Conservation (phyloP, 2,113 vertebrate genomes). For the Marcusenius ussheri region DNA sequence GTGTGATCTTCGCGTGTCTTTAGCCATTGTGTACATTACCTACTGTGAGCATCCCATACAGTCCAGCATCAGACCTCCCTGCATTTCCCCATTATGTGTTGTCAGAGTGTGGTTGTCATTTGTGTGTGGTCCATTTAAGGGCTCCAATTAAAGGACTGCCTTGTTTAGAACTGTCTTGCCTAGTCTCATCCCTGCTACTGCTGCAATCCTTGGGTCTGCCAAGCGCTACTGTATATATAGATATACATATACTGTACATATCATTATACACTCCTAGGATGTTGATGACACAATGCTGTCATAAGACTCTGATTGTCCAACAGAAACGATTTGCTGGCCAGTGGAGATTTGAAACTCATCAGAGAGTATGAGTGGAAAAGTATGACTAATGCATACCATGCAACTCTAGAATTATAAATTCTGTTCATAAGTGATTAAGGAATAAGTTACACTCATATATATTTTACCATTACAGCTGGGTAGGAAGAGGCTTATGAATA, state of each 20-base stretch:
- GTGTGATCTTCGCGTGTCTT: neutral
- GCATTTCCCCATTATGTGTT: neutral
- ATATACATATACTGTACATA: neutral
- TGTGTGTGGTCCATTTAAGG: neutral
- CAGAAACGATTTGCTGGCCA: neutral
- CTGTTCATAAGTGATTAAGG: neutral
- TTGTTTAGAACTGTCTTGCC: neutral
- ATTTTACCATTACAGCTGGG: neutral
- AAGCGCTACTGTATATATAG: neutral
- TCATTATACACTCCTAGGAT: neutral
- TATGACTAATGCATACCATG: neutral
- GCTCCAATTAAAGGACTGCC: neutral
- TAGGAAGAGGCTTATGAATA: slow-evolving; percentile 2
- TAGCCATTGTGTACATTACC: neutral
- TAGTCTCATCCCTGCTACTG: neutral
- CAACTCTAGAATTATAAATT: neutral
- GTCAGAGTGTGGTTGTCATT: neutral
- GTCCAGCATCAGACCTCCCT: neutral
- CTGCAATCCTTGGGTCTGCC: neutral
- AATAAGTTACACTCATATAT: neutral
- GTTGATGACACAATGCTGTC: neutral
- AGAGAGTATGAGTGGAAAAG: neutral
- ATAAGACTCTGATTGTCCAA: neutral
- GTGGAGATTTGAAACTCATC: neutral
- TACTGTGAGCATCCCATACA: neutral